Base-by-base conservation (phyloP, 2,888 invertebrate genomes). In the Hypselothyrea guttata region DNA sequence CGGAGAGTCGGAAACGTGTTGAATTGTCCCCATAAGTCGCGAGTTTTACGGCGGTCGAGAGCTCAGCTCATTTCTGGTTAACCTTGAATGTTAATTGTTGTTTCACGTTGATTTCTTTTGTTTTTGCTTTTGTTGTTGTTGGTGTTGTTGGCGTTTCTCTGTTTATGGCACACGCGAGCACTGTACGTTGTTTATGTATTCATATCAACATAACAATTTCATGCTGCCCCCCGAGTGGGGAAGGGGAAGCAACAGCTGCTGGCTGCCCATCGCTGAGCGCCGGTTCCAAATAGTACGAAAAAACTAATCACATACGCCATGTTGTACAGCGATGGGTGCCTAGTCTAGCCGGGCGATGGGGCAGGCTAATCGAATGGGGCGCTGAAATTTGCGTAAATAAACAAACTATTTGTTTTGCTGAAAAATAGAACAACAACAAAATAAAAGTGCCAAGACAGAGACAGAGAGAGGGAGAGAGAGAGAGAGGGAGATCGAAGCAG, bases 261-360 rank as follows among this genome's bases (percentile, higher is more conserved):
- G 48, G 2, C 56, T 58, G 34, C 15, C 22, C 16, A 18, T 42
- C 41, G 61, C 86, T 88, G 88, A 40, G 56, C 75, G 76, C 88
- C 88, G 82, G 77, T 71, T 79, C 71, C 71, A 84, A 77, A 86
- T 86, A 86, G 86, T 86, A 88, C 85, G 84, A 88, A 88, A 82
- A 85, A 85, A 86, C 87, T 85, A 85, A 85, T 86, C 85, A 84
- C 77, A 84, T 82, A 75, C 76, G 66, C 60, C 53, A 22, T 46
- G 76, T 44, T 38, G 68, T 47, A 45, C 61, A 31, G n/a, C 18
- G 11, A 9, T 16, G n/a, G 8, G 16, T 47, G 42, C 31, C 49
- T 64, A 28, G 41, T 72, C 78, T 85, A 78, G 84, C 74, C 76
- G 74, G 66, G 12, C 51, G 45, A 12, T 22, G 11, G 48, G 41